Base-by-base conservation (phyloP, 2,113 vertebrate genomes). In the Copsychus sechellarum region DNA sequence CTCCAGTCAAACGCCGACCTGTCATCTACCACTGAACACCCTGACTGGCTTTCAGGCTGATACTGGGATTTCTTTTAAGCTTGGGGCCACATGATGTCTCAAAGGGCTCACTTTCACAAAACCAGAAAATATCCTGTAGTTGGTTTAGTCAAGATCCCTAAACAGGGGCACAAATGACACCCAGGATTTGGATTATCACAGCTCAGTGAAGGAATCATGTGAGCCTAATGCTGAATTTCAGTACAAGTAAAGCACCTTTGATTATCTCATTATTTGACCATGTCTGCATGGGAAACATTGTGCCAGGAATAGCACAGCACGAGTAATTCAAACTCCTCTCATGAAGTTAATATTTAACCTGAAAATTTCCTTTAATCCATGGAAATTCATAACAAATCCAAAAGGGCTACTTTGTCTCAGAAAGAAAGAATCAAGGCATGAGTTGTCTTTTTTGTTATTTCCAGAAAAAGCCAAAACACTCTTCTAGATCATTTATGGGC, bases 41-140 rank as follows among this genome's bases (percentile, higher is more conserved):
- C 7, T 67, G 64, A 57, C 61, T 81, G 70, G 29, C 57, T 86
- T 67, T 61, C 47, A 29, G 3, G 12, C 20, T 81, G 60, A 64
- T 60, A 69, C 21, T 6, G 51, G n/a, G 13, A 74, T 78, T 74
- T 40, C 69, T 78, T 74, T 56, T 8, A 42, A 86, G 28, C 40
- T 71, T 0, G 0, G 62, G 33, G 66, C 47, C 29, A 40, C 16
- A 1, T 2, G 10, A 22, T 26, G 3, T 14, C 34, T 58, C 69
- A 31, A 54, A 87, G 6, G 16, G 36, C 25, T 84, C 54, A 77
- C 45, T 54, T 58, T 33, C 51, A 54, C 45, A 58, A 33, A 50
- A 64, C 70, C 12, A 88, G 28, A 36, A 57, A 57, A 38, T 8
- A 60, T 19, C 34, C 70, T 16, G 17, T 42, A 42, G 47, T 8